Conservation (phyloP, 2,797 vertebrate species). For the Pseudochirops corinnae region DNA sequence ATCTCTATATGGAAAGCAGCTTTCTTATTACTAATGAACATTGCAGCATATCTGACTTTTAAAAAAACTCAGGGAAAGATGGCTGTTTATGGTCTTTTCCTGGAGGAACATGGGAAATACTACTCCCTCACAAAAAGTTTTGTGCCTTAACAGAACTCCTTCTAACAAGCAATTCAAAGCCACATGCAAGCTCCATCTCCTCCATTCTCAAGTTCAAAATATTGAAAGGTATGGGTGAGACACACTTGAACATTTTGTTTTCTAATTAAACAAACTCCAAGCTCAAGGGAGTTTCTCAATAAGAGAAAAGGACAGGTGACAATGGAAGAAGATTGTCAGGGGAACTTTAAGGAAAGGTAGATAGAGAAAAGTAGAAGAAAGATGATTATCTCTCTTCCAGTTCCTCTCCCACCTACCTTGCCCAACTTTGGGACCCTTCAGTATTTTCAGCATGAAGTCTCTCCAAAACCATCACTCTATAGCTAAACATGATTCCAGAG, state of each 20-base stretch:
- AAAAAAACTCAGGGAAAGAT: neutral
- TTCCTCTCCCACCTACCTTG: neutral
- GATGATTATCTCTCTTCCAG: neutral
- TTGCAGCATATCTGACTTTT: slow-evolving; percentile 7
- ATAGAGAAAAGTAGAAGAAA: neutral
- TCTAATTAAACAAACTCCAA: slow-evolving; percentile 40
- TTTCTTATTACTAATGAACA: slow-evolving; percentile 19
- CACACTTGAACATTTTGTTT: slow-evolving; percentile 41
- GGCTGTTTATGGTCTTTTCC: neutral
- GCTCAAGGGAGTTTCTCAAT: slow-evolving; percentile 42
- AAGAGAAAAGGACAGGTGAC: slow-evolving; percentile 20
- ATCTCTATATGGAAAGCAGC: slow-evolving; percentile 10
- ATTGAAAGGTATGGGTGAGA: slow-evolving; percentile 45
- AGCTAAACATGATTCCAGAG: neutral
- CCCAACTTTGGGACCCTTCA: neutral
- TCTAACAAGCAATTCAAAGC: neutral
- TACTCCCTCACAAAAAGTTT: neutral
- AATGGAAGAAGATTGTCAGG: slow-evolving; percentile 16
- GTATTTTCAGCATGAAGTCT: slow-evolving; percentile 6
- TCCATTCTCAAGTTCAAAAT: slow-evolving; percentile 23
- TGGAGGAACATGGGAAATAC: slow-evolving; percentile 46
- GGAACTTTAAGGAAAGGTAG: neutral
- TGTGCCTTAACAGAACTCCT: neutral
- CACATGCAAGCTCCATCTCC: neutral
- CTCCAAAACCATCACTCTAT: neutral